Conservation (phyloP, 2,797 vertebrate species). For the Botia kubotai region DNA sequence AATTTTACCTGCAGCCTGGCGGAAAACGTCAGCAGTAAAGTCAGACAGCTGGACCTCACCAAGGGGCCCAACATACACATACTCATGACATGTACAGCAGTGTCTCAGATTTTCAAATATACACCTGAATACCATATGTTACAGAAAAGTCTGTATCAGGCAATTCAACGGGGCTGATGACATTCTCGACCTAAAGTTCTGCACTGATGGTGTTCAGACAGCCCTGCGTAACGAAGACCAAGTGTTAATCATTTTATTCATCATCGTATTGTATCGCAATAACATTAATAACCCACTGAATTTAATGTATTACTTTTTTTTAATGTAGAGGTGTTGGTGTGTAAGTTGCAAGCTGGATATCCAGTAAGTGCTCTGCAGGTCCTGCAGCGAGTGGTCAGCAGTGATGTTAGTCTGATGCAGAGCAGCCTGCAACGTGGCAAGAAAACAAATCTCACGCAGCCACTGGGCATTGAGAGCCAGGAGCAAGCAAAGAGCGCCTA, state of each 20-base stretch:
- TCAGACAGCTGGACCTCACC: slow-evolving; percentile 94
- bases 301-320: no score
- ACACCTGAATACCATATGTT: not conserved
- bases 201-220: slow-evolving; percentile 96
- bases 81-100: not conserved
- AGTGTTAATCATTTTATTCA: no score
- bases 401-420: slow-evolving; percentile 96
- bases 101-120: not conserved
- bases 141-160: slow-evolving; percentile 95
- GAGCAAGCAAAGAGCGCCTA: slow-evolving; percentile 95
- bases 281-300: no score
- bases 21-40: slow-evolving; percentile 96
- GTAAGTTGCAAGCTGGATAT: slow-evolving; percentile 92
- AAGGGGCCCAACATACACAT: slow-evolving; percentile 80
- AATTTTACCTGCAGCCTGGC: slow-evolving; percentile 96
- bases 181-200: slow-evolving; percentile 97
- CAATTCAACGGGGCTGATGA: slow-evolving; percentile 94
- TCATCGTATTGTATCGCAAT: no score
- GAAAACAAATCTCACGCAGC: slow-evolving; percentile 80
- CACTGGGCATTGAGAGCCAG: slow-evolving; percentile 93
- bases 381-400: slow-evolving; percentile 96
- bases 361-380: slow-evolving; percentile 95
- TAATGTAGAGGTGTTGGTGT: slow-evolving; percentile 88
- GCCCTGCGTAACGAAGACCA: slow-evolving; percentile 88
- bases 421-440: slow-evolving; percentile 98